phyloP scores from a whole-genome alignment of 2,797 vertebrate genomes.

The Phataginus tetradactyla region DNA sequence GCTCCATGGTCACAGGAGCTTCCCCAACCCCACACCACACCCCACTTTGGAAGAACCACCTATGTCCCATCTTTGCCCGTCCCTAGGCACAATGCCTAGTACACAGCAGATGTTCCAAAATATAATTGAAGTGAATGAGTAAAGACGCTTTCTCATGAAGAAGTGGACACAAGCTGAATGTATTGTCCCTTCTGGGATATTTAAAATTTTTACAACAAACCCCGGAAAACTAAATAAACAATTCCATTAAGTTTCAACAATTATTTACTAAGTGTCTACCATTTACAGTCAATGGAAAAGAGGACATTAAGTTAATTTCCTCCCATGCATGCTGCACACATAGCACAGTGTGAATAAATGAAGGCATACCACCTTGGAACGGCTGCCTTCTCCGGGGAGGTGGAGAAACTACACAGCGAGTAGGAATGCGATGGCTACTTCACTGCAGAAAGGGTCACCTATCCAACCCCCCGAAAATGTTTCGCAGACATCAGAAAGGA shows the following conservation, averaged over 20 bases:
- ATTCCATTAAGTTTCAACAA: not conserved
- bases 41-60: not conserved
- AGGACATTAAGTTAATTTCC: not conserved
- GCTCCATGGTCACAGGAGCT: fast-evolving
- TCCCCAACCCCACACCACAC: fast-evolving
- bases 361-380: fast-evolving
- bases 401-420: fast-evolving
- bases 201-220: not conserved
- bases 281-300: not conserved
- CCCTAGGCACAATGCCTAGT: too few relatives aligned
- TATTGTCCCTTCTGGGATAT: not conserved
- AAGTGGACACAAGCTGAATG: not conserved
- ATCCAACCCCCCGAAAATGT: fast-evolving
- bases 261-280: not conserved
- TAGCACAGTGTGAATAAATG: not conserved
- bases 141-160: not conserved
- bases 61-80: too few relatives aligned
- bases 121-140: not conserved
- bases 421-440: fast-evolving
- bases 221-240: not conserved
- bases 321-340: not conserved
- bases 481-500: not conserved
- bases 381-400: not conserved
- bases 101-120: not conserved
- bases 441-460: not conserved